Conservation (phyloP, 2,888 invertebrate genomes). For the Cephus runcator region DNA sequence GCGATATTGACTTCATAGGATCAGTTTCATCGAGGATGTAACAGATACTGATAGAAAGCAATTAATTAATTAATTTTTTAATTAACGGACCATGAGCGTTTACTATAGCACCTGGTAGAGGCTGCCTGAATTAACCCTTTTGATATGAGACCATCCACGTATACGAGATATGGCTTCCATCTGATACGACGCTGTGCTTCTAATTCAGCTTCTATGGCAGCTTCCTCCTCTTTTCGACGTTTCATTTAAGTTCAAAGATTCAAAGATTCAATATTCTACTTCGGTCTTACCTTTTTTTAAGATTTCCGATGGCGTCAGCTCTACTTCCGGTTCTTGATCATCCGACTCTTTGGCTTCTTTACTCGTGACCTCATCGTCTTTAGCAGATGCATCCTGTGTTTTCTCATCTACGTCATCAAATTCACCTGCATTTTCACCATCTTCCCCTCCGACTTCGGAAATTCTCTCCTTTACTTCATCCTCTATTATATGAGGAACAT, state of each 20-base stretch:
- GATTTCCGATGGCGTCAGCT: slow-evolving; percentile 33
- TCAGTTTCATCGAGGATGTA: slow-evolving; percentile 74
- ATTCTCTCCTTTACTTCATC: slow-evolving; percentile 60
- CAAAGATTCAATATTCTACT: slow-evolving; percentile 59
- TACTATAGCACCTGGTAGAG: slow-evolving; percentile 56
- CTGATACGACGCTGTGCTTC: slow-evolving; percentile 47
- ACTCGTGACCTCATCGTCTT: slow-evolving; percentile 15
- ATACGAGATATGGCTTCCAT: slow-evolving; percentile 74
- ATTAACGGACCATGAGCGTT: not conserved
- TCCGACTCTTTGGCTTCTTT: slow-evolving; percentile 35
- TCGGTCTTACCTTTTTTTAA: slow-evolving; percentile 30
- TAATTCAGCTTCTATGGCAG: slow-evolving; percentile 66
- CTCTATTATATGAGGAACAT: slow-evolving; percentile 16
- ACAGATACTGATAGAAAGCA: slow-evolving; percentile 66
- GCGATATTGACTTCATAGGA: slow-evolving; percentile 69
- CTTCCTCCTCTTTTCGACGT: slow-evolving; percentile 57
- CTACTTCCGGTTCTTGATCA: slow-evolving; percentile 40
- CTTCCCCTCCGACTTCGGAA: slow-evolving; percentile 53
- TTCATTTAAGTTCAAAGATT: slow-evolving; percentile 48
- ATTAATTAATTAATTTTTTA: not conserved
- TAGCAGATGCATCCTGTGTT: slow-evolving; percentile 17
- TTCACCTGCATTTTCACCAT: slow-evolving; percentile 13
- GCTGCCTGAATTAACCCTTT: slow-evolving; percentile 70
- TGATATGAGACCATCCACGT: slow-evolving; percentile 73
- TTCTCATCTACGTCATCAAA: slow-evolving; percentile 26